Evolutionary conservation across 2,797 vertebrate genomes (phyloP).

Genomic region (Crypturellus tataupa): DNA sequence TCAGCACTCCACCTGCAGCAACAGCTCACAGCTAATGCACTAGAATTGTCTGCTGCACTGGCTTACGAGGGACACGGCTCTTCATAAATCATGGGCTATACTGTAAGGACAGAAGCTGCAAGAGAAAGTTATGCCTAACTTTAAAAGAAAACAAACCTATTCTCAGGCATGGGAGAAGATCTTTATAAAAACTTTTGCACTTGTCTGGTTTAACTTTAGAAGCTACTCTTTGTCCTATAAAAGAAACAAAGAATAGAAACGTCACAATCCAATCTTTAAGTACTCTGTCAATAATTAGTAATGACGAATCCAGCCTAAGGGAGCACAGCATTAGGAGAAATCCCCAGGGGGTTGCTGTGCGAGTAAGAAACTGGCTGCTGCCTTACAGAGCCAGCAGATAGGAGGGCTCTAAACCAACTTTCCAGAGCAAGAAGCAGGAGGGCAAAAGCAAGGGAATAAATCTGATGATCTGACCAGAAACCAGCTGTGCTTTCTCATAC

Average conservation of each 20-base stretch:
- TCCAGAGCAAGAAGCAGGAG: not conserved
- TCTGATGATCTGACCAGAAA: not conserved
- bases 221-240: not conserved
- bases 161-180: not conserved
- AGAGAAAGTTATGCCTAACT: not conserved
- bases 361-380: not conserved
- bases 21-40: accelerated
- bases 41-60: not conserved
- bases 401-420: accelerated
- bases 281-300: slow-evolving; percentile 31
- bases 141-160: not conserved
- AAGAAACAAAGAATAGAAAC: slow-evolving; percentile 5
- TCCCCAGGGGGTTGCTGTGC: not conserved
- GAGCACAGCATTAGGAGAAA: not conserved
- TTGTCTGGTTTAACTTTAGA: not conserved
- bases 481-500: not conserved
- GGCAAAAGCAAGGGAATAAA: not conserved
- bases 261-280: not conserved
- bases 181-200: not conserved
- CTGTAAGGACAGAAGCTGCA: not conserved
- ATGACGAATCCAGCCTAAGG: not conserved
- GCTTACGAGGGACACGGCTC: not conserved
- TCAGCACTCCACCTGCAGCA: not conserved
- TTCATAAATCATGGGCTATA: not conserved
- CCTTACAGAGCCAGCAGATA: not conserved